Evolutionary conservation across 1,140 invertebrate species (phyloP), one percentile per base, ranked within the genome.

Genomic region (Holotrichia oblita): DNA sequence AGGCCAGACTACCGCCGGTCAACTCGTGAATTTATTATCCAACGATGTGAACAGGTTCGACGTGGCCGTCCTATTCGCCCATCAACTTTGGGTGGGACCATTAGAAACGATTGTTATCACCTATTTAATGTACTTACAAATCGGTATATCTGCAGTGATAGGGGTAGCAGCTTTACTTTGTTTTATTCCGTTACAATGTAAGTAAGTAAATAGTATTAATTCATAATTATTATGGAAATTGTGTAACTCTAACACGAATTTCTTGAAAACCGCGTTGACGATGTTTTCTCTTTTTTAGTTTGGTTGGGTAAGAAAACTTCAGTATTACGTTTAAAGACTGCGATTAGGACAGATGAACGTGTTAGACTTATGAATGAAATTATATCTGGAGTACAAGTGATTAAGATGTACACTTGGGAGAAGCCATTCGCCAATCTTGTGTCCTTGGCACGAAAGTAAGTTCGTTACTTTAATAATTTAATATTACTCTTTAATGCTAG

Each of bases 381-480:
- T 72, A 92, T 96, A 64, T 89, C 89, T 42, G 94, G 93, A 17
- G 94, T 96, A 87, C 90, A 93, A 86, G 92, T 95, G 77, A 89
- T 88, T 41, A 98, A 98, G 88, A 97, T 98, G 95, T 96, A 96
- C 84, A 92, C 94, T 0, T 97, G 95, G 95, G 95, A 97, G 85
- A 91, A 92, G 77, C 94, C 94, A 0, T 87, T 87, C 80, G 84
- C 83, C 10, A 79, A 82, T 64, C 79, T 87, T 17, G 82, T 84
- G 0, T 76, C 78, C 6, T 74, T 82, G 40, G 78, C 83, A 44
- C 64, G 83, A 80, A 81, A 79, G 81, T 84, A 81, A 77, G 44
- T 76, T 14, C n/a, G n/a, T 34, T 34, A 34, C 4, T 34, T 34
- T 34, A 34, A 34, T 2, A 34, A 34, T 34, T 34, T 34, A 34